Percentiles rank a stretch among this genome's conserved stretches.
Conservation (phyloP, 2,797 vertebrate species). For the Pangasius mekongensis region DNA sequence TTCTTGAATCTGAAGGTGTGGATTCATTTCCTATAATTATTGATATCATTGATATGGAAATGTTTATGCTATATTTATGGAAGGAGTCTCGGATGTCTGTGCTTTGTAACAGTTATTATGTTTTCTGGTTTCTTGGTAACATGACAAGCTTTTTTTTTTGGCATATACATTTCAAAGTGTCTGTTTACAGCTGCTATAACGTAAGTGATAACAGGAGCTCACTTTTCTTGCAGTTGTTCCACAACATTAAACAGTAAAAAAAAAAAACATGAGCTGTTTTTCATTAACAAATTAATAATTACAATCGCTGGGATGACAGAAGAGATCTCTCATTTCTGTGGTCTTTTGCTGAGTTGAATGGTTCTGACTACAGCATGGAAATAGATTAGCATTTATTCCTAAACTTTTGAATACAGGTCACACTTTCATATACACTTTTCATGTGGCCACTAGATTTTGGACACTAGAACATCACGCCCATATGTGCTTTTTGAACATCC, state of each 20-base stretch:
- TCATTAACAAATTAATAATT: not conserved
- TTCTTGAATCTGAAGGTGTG: slow-evolving; percentile 3
- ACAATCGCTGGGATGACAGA: not conserved
- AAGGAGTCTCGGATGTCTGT: not conserved
- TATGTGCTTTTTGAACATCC: not conserved
- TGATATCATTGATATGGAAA: not conserved
- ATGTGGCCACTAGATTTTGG: not conserved
- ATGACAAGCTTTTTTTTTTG: not conserved
- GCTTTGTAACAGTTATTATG: not conserved
- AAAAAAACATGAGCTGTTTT: not conserved
- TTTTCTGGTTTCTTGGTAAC: not conserved
- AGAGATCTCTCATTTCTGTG: not conserved
- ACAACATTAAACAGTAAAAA: not conserved
- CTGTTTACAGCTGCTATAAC: not conserved
- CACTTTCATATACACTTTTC: not conserved
- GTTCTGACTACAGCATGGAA: not conserved
- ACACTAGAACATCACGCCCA: not conserved
- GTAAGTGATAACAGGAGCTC: not conserved
- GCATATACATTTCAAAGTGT: not conserved
- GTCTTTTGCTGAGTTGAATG: not conserved
- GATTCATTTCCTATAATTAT: not conserved
- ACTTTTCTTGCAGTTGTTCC: not conserved
- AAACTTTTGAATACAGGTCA: not conserved
- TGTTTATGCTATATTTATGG: not conserved
- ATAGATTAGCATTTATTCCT: not conserved